A percentile compares a stretch with the other conserved stretches of the same genome.
Evolutionary conservation across 2,888 invertebrate genomes (phyloP).

Genomic region (Watsonalla cultraria): DNA sequence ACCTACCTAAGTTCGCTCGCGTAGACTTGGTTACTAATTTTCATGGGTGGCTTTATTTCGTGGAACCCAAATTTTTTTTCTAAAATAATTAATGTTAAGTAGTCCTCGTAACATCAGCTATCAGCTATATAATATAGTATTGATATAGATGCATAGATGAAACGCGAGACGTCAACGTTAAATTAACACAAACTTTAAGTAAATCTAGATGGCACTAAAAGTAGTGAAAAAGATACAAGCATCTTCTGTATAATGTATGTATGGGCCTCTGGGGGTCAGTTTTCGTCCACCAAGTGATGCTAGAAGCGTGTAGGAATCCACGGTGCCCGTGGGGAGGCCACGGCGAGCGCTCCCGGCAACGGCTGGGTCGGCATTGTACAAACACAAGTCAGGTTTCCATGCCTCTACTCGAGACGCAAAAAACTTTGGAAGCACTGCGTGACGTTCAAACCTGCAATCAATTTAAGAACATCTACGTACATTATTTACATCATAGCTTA

Average conservation of each 20-base stretch:
- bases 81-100: too few relatives aligned
- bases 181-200: too few relatives aligned
- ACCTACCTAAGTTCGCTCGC: background rate
- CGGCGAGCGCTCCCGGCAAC: conserved; percentile 94
- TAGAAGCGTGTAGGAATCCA: conserved; percentile 91
- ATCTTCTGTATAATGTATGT: conserved; percentile 94
- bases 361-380: conserved; percentile 93
- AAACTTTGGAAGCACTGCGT: conserved; percentile 96
- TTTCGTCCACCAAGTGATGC: conserved; percentile 95
- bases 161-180: too few relatives aligned
- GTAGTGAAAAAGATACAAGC: conserved; percentile 90
- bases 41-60: too few relatives aligned
- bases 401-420: conserved; percentile 93
- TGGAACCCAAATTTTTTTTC: too few relatives aligned
- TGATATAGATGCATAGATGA: too few relatives aligned
- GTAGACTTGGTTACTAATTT: background rate
- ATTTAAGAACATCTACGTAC: background rate
- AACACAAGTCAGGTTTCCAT: conserved; percentile 89
- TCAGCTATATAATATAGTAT: too few relatives aligned
- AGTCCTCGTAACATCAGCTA: too few relatives aligned
- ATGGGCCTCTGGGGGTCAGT: conserved; percentile 82
- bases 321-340: conserved; percentile 86
- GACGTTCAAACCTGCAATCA: conserved; percentile 89
- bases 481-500: too few relatives aligned
- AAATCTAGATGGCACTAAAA: too few relatives aligned